These are phyloP conservation scores for Paramuricea clavata DNA, from an alignment of 92 coral and sea anemone species.

Conservation along the genomic window DNA sequence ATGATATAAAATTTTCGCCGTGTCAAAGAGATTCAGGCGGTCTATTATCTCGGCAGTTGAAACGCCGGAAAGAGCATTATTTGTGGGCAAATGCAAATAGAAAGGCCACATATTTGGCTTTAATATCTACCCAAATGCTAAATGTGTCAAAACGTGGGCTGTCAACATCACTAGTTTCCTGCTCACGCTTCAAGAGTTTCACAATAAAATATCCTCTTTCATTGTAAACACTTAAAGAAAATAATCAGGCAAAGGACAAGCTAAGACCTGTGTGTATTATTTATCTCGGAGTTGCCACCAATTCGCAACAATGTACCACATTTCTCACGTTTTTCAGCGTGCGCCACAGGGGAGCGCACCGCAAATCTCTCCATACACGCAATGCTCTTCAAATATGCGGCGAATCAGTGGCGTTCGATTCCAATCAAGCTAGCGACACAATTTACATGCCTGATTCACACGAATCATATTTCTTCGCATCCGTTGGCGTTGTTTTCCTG, in stretches of 20 bases:
- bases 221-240: constrained; percentile 1
- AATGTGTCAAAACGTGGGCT: constrained; percentile 55
- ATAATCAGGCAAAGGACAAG: constrained; percentile 11
- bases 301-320: constrained; percentile 40
- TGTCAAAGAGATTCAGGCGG: constrained; percentile 31
- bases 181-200: constrained; percentile 6
- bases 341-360: constrained; percentile 28
- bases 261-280: constrained; percentile 29
- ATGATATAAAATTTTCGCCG: neutral
- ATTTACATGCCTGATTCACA: constrained; percentile 3
- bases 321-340: constrained; percentile 37
- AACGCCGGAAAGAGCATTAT: constrained; percentile 43
- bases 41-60: constrained; percentile 44
- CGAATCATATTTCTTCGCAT: neutral
- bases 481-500: neutral
- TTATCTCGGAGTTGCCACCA: constrained; percentile 1
- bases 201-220: constrained; percentile 32
- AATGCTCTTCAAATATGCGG: constrained; percentile 27
- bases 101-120: constrained; percentile 48
- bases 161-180: constrained; percentile 45
- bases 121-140: constrained; percentile 44
- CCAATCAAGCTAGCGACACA: constrained; percentile 11
- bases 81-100: constrained; percentile 59
- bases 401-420: constrained; percentile 33
- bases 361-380: neutral